phyloP scores from a whole-genome alignment of 2,888 invertebrate species.

The Leptinotarsa rubiginosa region DNA sequence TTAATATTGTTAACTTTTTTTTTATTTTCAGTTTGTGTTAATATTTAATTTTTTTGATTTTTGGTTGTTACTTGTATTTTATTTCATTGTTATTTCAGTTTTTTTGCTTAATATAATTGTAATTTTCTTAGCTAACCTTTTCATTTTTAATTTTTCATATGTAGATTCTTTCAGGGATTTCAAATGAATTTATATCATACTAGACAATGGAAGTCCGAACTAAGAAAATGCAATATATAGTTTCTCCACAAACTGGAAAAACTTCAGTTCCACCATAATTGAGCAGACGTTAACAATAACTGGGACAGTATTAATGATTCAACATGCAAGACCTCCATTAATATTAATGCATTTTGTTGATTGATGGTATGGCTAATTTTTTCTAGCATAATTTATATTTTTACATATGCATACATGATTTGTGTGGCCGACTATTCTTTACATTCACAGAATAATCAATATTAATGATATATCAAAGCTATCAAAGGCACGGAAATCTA shows the following conservation, averaged over 20 bases:
- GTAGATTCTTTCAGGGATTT: too few species aligned
- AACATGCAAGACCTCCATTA: slow-evolving; percentile 30
- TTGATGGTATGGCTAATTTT: slow-evolving; percentile 36
- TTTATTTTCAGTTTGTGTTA: too few species aligned
- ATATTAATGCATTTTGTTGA: slow-evolving; percentile 30
- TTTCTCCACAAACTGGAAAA: neutral
- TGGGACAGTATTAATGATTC: slow-evolving; percentile 18
- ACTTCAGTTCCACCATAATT: neutral
- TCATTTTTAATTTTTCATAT: too few species aligned
- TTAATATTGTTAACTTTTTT: too few species aligned
- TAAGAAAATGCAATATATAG: too few species aligned
- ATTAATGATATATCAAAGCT: neutral
- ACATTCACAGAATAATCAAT: slow-evolving; percentile 30
- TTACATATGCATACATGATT: slow-evolving; percentile 35
- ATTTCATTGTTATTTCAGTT: too few species aligned
- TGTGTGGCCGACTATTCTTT: slow-evolving; percentile 31
- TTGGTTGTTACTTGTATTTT: too few species aligned
- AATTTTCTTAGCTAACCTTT: too few species aligned
- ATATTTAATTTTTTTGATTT: too few species aligned
- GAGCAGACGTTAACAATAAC: neutral
- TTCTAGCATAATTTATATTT: slow-evolving; percentile 35
- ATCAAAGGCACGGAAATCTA: neutral
- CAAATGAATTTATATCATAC: too few species aligned
- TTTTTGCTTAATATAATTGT: too few species aligned
- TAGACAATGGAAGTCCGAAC: too few species aligned